phyloP scores from a whole-genome alignment of 2,888 invertebrate species.

The Brachyptera putata region DNA sequence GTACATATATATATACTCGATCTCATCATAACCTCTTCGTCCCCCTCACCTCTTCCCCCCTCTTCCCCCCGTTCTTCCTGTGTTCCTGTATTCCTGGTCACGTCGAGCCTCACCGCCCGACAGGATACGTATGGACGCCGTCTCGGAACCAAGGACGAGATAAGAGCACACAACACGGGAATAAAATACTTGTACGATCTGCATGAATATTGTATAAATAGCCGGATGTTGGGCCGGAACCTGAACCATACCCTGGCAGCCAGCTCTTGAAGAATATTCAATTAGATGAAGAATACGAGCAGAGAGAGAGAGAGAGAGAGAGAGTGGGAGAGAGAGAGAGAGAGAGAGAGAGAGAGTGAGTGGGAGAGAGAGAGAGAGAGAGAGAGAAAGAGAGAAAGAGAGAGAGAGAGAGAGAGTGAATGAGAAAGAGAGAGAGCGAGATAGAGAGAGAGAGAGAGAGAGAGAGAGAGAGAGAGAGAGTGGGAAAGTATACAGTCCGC shows the following conservation, averaged over 20 bases:
- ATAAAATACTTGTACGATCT: not conserved
- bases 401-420: no score
- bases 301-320: no score
- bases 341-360: no score
- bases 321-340: no score
- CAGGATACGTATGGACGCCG: not conserved
- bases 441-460: no score
- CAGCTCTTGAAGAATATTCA: slow-evolving; percentile 30
- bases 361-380: no score
- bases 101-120: not conserved
- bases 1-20: no score
- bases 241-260: slow-evolving; percentile 8
- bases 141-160: not conserved
- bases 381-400: no score
- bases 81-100: not conserved
- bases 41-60: not conserved
- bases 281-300: slow-evolving; percentile 29
- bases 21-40: no score
- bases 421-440: no score
- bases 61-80: not conserved
- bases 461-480: no score
- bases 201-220: slow-evolving; percentile 19
- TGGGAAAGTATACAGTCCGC: not conserved
- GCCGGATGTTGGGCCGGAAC: slow-evolving; percentile 21
- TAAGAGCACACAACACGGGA: not conserved